These are phyloP conservation scores for Hetaerina americana DNA, from an alignment of 1,140 invertebrate genomes.

Conservation along the genomic window DNA sequence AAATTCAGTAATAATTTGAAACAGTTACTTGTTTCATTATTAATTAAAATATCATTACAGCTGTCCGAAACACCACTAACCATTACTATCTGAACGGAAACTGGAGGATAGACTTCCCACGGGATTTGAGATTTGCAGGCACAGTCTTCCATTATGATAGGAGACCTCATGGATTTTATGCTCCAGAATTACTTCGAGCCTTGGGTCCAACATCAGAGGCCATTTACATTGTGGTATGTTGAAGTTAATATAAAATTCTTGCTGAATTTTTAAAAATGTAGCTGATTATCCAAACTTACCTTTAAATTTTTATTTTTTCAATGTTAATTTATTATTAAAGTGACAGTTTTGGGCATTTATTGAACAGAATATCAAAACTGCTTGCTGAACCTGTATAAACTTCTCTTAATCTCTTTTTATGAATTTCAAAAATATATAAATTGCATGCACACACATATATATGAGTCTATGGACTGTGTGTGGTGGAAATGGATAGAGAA, in stretches of 20 bases:
- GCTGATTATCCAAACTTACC: background rate
- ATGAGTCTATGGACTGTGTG: too few species aligned
- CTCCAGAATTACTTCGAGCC: slow-evolving; percentile 67
- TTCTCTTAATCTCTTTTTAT: too few species aligned
- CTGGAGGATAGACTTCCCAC: slow-evolving; percentile 81
- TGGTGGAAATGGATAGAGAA: too few species aligned
- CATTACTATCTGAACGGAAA: slow-evolving; percentile 89
- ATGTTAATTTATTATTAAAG: too few species aligned
- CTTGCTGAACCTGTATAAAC: too few species aligned
- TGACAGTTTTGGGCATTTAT: too few species aligned
- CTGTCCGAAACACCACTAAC: slow-evolving; percentile 66
- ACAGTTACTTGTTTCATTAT: too few species aligned
- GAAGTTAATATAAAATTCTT: background rate
- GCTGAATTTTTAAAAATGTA: background rate
- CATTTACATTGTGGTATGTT: slow-evolving; percentile 71
- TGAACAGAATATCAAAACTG: too few species aligned
- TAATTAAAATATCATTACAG: slow-evolving; percentile 38
- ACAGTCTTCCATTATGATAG: slow-evolving; percentile 78
- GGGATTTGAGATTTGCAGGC: slow-evolving; percentile 62
- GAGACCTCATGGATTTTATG: slow-evolving; percentile 59
- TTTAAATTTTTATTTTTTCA: slow-evolving; percentile 8
- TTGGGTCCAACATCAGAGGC: slow-evolving; percentile 77
- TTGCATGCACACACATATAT: too few species aligned
- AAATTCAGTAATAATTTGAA: too few species aligned
- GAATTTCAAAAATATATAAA: too few species aligned